phyloP scores from a whole-genome alignment of 1,140 invertebrate species.

The Trichonephila inaurata region DNA sequence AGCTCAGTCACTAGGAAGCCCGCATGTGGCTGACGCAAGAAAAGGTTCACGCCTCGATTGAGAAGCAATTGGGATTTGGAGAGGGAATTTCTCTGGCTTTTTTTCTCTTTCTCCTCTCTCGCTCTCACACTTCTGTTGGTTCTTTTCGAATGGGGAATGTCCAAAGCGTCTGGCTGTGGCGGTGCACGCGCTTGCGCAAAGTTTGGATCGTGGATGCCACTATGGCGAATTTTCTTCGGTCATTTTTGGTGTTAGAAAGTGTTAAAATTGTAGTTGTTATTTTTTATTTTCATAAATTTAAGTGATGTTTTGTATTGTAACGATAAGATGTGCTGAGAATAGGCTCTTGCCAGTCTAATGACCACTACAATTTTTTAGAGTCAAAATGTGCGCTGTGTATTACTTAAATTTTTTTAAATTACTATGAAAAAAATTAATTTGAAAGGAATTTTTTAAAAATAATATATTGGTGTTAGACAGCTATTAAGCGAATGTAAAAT shows the following conservation, averaged over 20 bases:
- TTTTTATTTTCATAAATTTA: too few species aligned
- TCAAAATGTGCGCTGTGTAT: too few species aligned
- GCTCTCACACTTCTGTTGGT: neutral
- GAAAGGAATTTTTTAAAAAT: too few species aligned
- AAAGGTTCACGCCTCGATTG: neutral
- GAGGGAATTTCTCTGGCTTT: neutral
- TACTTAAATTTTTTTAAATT: too few species aligned
- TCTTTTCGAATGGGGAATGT: neutral
- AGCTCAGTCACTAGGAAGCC: neutral
- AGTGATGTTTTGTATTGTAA: too few species aligned
- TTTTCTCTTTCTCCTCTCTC: neutral
- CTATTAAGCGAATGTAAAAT: too few species aligned
- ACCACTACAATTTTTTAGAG: too few species aligned
- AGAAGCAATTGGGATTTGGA: neutral
- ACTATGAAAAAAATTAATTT: too few species aligned
- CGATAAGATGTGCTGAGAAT: too few species aligned
- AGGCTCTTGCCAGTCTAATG: too few species aligned
- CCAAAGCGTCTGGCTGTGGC: slow-evolving; percentile 1
- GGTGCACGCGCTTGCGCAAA: slow-evolving; percentile 50
- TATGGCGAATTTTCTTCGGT: slow-evolving; percentile 47
- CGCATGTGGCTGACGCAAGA: neutral
- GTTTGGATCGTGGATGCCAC: neutral
- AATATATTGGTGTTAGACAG: too few species aligned
- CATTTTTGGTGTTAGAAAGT: neutral
- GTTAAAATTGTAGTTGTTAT: too few species aligned